Evolutionary conservation across 2,888 invertebrate species (phyloP), one percentile per base, ranked within the genome.

Genomic region (Perizoma affinitatum): DNA sequence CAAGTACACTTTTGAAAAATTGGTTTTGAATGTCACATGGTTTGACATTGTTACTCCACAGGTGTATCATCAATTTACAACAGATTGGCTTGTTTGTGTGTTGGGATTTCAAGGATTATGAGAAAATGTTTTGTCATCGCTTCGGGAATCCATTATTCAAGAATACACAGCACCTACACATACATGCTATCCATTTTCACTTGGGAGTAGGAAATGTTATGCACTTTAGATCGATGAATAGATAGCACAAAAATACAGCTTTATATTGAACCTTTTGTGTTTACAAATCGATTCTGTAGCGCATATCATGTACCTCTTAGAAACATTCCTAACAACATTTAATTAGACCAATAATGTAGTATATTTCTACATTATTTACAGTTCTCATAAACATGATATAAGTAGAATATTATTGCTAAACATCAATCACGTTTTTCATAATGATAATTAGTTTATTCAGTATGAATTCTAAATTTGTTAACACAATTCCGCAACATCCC

Each of bases 81-180:
- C 41, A 50, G 53, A 22, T 53, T 55, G 41, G 49, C 52, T 60
- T 53, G 41, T 54, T 1, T 43, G n/a, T 44, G 41, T 53, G 10
- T 50, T 58, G 44, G 44, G 34, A 50, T 45, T 52, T 48, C 34
- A 55, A 50, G 63, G 60, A 69, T 71, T 49, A 40, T 4, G 44
- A 64, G 76, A 77, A 82, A 82, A 80, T 73, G 80, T 82, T 83
- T 82, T 80, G 78, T 83, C 79, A 84, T 74, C 69, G 87, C 87
- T 84, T 88, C 74, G 85, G 82, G 84, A 81, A 80, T 80, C 83
- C 84, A 87, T 86, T 78, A 79, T 75, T 85, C 82, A 81, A 84
- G 83, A 82, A 78, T 86, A 90, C 87, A 88, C 88, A 90, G 91
- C 90, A 90, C 90, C 79, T 88, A 90, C 88, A 89, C 86, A 75